Evolutionary conservation across 2,888 invertebrate species (phyloP).

Genomic region (Dermolepida albohirtum): DNA sequence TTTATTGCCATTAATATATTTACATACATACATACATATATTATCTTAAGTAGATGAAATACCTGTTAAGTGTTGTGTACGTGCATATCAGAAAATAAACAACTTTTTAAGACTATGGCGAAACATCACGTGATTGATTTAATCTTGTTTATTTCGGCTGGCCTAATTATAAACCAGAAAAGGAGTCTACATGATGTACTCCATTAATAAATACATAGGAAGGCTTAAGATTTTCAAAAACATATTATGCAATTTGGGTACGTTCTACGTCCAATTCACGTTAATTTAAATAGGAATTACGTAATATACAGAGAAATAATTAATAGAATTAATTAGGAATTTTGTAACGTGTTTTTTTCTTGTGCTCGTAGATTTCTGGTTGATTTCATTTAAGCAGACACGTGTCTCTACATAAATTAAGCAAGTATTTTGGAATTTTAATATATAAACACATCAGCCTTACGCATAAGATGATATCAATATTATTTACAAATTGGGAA

Average conservation of each 20-base stretch:
- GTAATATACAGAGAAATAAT: constrained; percentile 23
- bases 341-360: constrained; percentile 24
- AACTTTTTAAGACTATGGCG: no score
- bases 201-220: no score
- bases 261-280: constrained; percentile 2
- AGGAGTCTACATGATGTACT: no score
- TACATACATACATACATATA: no score
- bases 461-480: constrained; percentile 1
- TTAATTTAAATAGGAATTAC: constrained; percentile 25
- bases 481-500: no score
- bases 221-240: constrained; percentile 14
- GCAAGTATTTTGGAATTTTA: constrained; percentile 6
- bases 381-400: constrained; percentile 2
- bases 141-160: no score
- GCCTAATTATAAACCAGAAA: no score
- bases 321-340: constrained; percentile 35
- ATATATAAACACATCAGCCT: background rate
- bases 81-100: no score
- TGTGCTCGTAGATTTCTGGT: background rate
- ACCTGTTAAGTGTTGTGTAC: no score
- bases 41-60: no score
- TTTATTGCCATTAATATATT: no score
- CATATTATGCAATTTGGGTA: constrained; percentile 25
- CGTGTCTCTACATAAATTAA: constrained; percentile 7
- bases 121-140: no score